phyloP scores from a whole-genome alignment of 2,888 invertebrate species.

The Macrosiphum euphorbiae region DNA sequence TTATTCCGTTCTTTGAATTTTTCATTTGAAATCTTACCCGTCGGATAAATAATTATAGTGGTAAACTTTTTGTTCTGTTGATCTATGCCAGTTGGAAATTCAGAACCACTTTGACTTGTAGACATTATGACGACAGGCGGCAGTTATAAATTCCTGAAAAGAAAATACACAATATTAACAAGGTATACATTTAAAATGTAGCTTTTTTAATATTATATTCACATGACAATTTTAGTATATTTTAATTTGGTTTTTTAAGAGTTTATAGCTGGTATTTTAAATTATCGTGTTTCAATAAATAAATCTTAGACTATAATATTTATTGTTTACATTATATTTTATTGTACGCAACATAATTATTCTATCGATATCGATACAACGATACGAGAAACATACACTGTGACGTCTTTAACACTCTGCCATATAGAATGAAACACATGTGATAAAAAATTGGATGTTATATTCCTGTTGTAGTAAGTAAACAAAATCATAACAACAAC shows the following conservation, averaged over 20 bases:
- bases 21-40: conserved; percentile 73
- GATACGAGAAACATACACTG: background rate
- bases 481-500: background rate
- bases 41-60: conserved; percentile 80
- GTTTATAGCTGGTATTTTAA: background rate
- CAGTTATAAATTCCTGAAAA: background rate
- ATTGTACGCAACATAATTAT: background rate
- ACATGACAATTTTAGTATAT: background rate
- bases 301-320: background rate
- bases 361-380: background rate
- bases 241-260: background rate
- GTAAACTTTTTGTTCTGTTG: conserved; percentile 78
- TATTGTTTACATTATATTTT: background rate
- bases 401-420: background rate
- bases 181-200: background rate
- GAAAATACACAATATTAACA: background rate
- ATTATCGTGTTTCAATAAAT: background rate
- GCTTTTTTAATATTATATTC: background rate
- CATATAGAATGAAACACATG: background rate
- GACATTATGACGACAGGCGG: conserved; percentile 23
- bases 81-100: conserved; percentile 67
- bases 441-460: background rate
- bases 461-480: background rate
- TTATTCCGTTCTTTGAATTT: background rate
- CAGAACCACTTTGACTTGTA: conserved; percentile 45